Conservation (phyloP, 2,113 vertebrate genomes). For the Myrmophylax atrothorax region DNA sequence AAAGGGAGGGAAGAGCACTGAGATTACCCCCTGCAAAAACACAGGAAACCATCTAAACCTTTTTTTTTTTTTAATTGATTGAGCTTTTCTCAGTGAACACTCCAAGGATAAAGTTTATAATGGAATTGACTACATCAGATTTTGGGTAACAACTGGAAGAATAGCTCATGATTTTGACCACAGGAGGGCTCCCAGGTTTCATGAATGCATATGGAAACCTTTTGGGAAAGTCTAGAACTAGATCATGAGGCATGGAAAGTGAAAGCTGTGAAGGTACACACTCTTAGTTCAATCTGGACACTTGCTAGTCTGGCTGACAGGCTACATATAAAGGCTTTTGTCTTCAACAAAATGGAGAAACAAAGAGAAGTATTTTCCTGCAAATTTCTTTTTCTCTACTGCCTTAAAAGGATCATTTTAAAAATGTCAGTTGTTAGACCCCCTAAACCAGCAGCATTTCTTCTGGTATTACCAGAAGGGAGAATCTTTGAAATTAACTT, state of each 20-base stretch:
- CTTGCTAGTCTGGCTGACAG: not conserved
- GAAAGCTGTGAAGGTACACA: not conserved
- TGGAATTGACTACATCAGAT: not conserved
- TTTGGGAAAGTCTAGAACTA: not conserved
- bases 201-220: not conserved
- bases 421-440: not conserved
- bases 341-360: not conserved
- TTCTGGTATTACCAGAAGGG: not conserved
- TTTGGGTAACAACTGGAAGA: not conserved
- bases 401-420: not conserved
- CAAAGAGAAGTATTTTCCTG: not conserved
- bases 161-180: conserved; percentile 35
- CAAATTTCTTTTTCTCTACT: not conserved
- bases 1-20: not conserved
- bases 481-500: not conserved
- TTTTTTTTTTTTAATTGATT: not conserved
- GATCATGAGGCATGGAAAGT: not conserved
- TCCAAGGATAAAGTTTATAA: not conserved
- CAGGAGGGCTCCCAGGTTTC: conserved; percentile 66
- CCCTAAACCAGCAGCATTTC: not conserved
- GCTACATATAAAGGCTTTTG: not conserved
- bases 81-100: not conserved
- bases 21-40: not conserved
- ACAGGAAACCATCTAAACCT: not conserved
- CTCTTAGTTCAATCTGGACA: fast-evolving